A percentile compares a stretch with the other conserved stretches of the same genome.
phyloP scores from a whole-genome alignment of 2,888 invertebrate species.

The Electrophaes corylata region DNA sequence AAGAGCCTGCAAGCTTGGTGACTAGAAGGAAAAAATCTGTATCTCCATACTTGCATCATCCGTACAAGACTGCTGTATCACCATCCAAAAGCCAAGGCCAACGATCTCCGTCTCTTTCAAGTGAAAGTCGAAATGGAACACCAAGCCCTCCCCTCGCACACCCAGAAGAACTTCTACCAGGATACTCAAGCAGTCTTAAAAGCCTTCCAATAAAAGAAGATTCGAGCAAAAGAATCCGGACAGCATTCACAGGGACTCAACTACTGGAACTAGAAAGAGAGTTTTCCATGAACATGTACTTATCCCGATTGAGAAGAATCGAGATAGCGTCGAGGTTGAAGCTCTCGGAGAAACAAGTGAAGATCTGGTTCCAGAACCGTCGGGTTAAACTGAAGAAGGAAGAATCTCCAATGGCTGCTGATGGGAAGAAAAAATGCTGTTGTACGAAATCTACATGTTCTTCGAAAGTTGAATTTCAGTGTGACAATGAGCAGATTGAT shows the following conservation, averaged over 20 bases:
- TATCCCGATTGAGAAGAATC: conserved; percentile 94
- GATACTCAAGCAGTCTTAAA: conserved; percentile 73
- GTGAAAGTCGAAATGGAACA: conserved; percentile 82
- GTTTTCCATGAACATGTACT: conserved; percentile 95
- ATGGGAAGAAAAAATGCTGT: conserved; percentile 71
- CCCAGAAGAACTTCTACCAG: conserved; percentile 75
- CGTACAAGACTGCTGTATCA: conserved; percentile 66
- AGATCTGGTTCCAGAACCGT: conserved; percentile 97
- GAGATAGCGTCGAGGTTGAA: conserved; percentile 96
- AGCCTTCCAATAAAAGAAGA: conserved; percentile 82
- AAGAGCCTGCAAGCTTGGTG: conserved; percentile 63
- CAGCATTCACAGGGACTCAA: conserved; percentile 96
- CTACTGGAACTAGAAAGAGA: conserved; percentile 94
- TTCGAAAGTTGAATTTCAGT: conserved; percentile 57
- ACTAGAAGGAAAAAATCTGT: conserved; percentile 71
- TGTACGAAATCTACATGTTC: conserved; percentile 66
- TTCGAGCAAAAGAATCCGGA: conserved; percentile 94
- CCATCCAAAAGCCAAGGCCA: conserved; percentile 75
- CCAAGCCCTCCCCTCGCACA: conserved; percentile 81
- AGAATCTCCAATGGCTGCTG: conserved; percentile 83
- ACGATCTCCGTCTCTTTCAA: conserved; percentile 69
- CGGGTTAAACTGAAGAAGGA: conserved; percentile 97
- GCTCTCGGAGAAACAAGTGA: conserved; percentile 97
- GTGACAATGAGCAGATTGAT: conserved; percentile 76
- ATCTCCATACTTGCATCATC: conserved; percentile 74